Evolutionary conservation across 2,797 vertebrate genomes (phyloP), one percentile per base, ranked within the genome.

Genomic region (Galago senegalensis): DNA sequence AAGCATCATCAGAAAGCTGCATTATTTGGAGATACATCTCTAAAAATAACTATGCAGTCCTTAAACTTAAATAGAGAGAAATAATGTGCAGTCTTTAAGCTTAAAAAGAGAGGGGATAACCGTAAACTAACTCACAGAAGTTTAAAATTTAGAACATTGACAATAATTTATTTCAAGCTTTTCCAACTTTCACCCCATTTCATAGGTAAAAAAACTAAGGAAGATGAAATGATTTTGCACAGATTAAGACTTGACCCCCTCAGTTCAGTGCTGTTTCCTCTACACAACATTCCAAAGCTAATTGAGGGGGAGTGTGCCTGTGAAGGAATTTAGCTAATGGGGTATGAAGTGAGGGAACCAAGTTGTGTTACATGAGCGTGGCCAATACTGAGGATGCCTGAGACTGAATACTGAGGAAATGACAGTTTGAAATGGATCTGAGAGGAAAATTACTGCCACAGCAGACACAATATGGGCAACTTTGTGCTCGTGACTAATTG

Each of bases 281-380:
- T 49, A 31, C 18, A 23, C 29, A 27, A 5, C 73, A 87, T 95
- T 93, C 96, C 92, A 85, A 34, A 91, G 75, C 89, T 94, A 49
- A 83, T 29, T 87, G 46, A 81, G 53, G 84, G 81, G 72, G 72
- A 89, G 65, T 87, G 91, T 94, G 77, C 58, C 91, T 79, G 46
- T 72, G 95, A 95, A 97, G 92, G 86, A 93, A 93, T 94, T 83
- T 56, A 9, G 80, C 53, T 84, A 94, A 89, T 58, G 80, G 93
- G 69, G 76, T 93, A 81, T 7, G 90, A 95, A 31, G 34, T 75
- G 93, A 97, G 65, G 49, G 75, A 87, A 84, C 43, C 73, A 31
- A 87, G 93, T 84, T 85, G 80, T 46, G 14, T 63, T 58, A 13
- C 46, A 70, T 46, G 70, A 94, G 43, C 46, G 14, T 11, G n/a